Base-by-base conservation (phyloP, 1,140 invertebrate species). In the Hestina assimilis region DNA sequence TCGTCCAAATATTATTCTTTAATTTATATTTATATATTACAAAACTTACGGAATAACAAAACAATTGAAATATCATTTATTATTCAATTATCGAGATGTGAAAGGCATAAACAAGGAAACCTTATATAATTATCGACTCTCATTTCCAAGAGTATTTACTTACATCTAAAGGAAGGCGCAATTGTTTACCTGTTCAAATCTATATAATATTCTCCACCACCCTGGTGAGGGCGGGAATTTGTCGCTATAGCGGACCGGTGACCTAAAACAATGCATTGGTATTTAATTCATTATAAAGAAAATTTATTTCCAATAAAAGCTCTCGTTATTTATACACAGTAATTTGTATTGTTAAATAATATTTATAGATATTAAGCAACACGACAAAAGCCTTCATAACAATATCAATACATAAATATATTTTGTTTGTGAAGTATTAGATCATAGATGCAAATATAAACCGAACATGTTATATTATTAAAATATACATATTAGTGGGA, bases 231-330 rank as follows among this genome's bases (percentile, higher is more conserved):
- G 83, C 79, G 83, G 82, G 82, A 56, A 84, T 79, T 59, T 79
- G 80, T 69, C 83, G 83, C 80, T 87, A 87, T 79, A 87, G 83
- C 57, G 81, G 83, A 61, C 83, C 83, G 66, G 83, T 87, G 66
- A 87, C 83, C 83, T 87, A 77, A 38, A 72, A 75, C 59, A 68
- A 77, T 38, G 28, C 35, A 11, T 26, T 42, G 8, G 40, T 40
- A 31, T 41, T 47, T 20, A 42, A 42, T 24, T 17, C 31, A 38
- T 51, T 15, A 24, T 40, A 38, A 42, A 1, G 7, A 42, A 38
- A 38, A 35, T 41, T 21, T 21, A 21, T 20, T 2, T 42, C 1
- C 6, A 42, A 42, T n/a, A n/a, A 19, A 38, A 19, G 15, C 14
- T 17, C 4, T 19, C 7, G 5, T 9, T 8, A 3, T 38, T 38